These are phyloP conservation scores for Disparrhopalites patrizii DNA, from an alignment of 2,888 invertebrate genomes.

Conservation along the genomic window DNA sequence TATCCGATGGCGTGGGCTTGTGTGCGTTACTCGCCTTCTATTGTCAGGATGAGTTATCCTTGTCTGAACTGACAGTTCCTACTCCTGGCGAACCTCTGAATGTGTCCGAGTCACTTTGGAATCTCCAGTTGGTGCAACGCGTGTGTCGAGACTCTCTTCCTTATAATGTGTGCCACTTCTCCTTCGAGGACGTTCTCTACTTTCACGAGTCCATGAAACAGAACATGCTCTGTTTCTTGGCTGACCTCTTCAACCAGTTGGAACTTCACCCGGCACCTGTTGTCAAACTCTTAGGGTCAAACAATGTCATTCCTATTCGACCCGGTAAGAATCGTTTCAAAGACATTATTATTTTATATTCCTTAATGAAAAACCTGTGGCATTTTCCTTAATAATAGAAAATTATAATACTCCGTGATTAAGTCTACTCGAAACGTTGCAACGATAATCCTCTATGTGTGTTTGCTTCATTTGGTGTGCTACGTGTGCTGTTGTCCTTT, in stretches of 20 bases:
- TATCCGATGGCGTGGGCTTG: constrained; percentile 85
- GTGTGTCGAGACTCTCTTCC: constrained; percentile 83
- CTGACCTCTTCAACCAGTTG: constrained; percentile 87
- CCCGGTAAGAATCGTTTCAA: constrained; percentile 38
- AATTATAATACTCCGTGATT: no score
- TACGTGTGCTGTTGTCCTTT: no score
- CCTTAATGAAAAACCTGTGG: no score
- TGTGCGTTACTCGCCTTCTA: constrained; percentile 86
- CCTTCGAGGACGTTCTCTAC: constrained; percentile 92
- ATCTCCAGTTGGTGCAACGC: constrained; percentile 78
- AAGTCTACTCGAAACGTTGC: no score
- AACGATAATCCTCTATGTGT: neutral
- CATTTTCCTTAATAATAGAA: no score
- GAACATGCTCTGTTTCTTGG: constrained; percentile 84
- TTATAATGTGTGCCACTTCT: constrained; percentile 85
- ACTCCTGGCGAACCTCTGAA: constrained; percentile 44
- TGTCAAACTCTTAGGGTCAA: constrained; percentile 73
- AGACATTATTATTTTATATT: neutral
- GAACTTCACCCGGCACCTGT: constrained; percentile 89
- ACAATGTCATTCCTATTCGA: constrained; percentile 43
- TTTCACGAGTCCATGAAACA: constrained; percentile 90
- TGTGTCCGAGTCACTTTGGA: constrained; percentile 61
- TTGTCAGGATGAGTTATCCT: constrained; percentile 73
- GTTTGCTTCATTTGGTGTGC: no score
- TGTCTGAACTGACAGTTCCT: constrained; percentile 60